These are phyloP conservation scores for Phrixothrix hirtus DNA, from an alignment of 2,888 invertebrate species.

Conservation along the genomic window DNA sequence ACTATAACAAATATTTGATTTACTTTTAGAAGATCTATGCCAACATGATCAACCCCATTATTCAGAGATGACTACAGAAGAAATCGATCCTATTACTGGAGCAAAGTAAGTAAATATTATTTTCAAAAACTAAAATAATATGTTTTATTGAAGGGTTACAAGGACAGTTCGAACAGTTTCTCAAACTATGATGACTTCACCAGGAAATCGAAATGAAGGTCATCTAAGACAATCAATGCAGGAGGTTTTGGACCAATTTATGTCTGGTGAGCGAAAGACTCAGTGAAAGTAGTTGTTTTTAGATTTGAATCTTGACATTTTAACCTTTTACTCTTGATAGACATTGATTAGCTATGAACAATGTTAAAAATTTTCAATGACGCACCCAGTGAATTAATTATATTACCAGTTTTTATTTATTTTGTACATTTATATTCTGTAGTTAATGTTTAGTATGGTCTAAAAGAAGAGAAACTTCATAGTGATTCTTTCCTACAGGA, in stretches of 20 bases:
- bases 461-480: no score
- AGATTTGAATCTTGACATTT: background rate
- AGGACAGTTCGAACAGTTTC: constrained; percentile 58
- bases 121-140: background rate
- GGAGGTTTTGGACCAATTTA: constrained; percentile 60
- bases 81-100: constrained; percentile 59
- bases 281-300: constrained; percentile 36
- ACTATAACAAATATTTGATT: constrained; percentile 1
- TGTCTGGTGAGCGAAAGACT: constrained; percentile 59
- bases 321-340: background rate
- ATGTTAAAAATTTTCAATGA: no score
- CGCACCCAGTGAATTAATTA: background rate
- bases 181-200: constrained; percentile 50
- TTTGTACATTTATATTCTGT: constrained; percentile 3
- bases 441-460: no score
- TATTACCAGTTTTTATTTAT: constrained; percentile 1
- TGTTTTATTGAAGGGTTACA: constrained; percentile 55
- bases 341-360: no score
- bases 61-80: constrained; percentile 58
- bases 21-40: constrained; percentile 62
- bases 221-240: constrained; percentile 60
- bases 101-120: constrained; percentile 56
- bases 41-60: constrained; percentile 63
- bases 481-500: no score
- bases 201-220: constrained; percentile 42